These are phyloP conservation scores for Muntiacus muntjak DNA, from an alignment of 2,113 vertebrate genomes.

Conservation along the genomic window DNA sequence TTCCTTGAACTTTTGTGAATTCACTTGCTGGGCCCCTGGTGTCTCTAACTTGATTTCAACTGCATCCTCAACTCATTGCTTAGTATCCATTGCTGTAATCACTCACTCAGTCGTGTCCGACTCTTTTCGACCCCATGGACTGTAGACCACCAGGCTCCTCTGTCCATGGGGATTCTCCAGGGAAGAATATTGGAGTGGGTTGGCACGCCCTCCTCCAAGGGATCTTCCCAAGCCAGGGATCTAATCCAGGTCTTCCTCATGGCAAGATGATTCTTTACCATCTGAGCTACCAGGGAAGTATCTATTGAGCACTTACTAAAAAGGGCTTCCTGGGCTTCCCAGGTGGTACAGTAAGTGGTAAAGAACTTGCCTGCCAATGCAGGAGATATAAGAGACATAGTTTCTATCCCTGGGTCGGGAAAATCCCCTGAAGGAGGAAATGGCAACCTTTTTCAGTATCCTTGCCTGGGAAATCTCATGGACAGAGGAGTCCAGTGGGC, in stretches of 20 bases:
- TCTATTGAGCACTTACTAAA: background rate
- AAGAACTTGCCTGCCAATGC: background rate
- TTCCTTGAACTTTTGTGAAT: background rate
- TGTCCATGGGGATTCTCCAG: background rate
- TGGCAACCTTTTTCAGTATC: background rate
- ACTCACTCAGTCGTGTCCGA: accelerated
- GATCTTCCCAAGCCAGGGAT: background rate
- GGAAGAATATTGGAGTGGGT: background rate
- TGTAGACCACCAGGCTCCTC: background rate
- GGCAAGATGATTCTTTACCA: background rate
- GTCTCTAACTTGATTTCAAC: background rate
- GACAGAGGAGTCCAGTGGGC: background rate
- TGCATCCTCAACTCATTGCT: background rate
- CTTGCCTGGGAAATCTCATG: background rate
- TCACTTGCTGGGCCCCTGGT: background rate
- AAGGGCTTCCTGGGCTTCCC: background rate
- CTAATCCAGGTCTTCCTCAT: background rate
- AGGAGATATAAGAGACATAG: background rate
- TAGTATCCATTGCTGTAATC: background rate
- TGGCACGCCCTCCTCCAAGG: background rate
- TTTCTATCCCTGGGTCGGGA: background rate
- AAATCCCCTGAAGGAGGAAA: background rate
- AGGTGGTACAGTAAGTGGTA: background rate
- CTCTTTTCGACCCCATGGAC: background rate
- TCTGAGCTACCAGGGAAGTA: background rate